Percentiles rank a stretch among this genome's conserved stretches.
Conservation (phyloP, 2,888 invertebrate species). For the Netelia inedita region DNA sequence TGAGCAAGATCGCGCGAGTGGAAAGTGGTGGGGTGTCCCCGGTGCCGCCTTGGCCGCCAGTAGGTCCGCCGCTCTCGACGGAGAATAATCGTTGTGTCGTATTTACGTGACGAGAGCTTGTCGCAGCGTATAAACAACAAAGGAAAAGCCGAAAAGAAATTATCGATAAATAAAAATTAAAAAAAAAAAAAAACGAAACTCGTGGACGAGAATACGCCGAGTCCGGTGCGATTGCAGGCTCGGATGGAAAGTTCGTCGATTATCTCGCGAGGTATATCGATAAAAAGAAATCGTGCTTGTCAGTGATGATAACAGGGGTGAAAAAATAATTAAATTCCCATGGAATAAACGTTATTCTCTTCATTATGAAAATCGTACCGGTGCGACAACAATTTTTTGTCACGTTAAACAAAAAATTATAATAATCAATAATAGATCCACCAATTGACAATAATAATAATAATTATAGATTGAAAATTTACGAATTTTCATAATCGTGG, state of each 20-base stretch:
- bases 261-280: neutral
- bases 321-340: neutral
- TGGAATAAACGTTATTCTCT: neutral
- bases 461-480: neutral
- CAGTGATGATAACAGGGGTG: neutral
- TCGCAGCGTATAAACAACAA: conserved; percentile 11
- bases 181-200: neutral
- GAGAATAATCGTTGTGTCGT: conserved; percentile 67
- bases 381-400: neutral
- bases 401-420: neutral
- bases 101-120: neutral
- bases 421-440: neutral
- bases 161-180: neutral
- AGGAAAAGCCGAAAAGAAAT: neutral
- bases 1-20: conserved; percentile 69
- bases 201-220: neutral
- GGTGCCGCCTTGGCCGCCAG: conserved; percentile 73
- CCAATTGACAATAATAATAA: neutral
- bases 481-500: neutral
- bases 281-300: neutral
- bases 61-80: conserved; percentile 76
- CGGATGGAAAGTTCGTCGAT: neutral
- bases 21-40: conserved; percentile 58
- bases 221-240: neutral
- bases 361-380: neutral